phyloP scores from a whole-genome alignment of 64 coral and sea anemone genomes.

The Stichodactyla mertensii region DNA sequence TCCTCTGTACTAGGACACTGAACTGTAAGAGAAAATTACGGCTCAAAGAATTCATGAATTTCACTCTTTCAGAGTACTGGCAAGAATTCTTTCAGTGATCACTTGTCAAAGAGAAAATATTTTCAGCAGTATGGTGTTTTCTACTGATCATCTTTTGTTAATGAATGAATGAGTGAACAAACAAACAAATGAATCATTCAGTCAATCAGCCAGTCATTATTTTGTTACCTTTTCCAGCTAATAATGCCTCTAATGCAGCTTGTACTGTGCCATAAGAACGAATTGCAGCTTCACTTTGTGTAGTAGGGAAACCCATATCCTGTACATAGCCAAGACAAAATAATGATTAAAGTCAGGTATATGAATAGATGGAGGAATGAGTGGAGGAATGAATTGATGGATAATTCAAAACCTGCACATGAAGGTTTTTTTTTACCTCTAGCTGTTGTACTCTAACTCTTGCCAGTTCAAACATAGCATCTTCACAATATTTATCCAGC shows the following conservation, averaged over 20 bases:
- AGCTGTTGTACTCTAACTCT: constrained; percentile 92
- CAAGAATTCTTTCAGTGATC: too few relatives aligned
- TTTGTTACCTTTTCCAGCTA: constrained; percentile 91
- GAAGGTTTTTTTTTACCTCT: constrained; percentile 56
- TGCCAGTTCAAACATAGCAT: constrained; percentile 97
- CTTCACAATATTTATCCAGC: constrained; percentile 97
- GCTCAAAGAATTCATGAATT: background rate
- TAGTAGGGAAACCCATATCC: constrained; percentile 95
- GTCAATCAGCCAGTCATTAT: background rate
- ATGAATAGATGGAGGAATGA: background rate
- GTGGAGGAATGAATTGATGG: background rate
- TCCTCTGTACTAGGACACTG: constrained; percentile 52
- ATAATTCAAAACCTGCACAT: background rate
- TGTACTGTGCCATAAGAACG: constrained; percentile 89
- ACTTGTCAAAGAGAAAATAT: too few relatives aligned
- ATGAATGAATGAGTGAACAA: background rate
- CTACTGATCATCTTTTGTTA: too few relatives aligned
- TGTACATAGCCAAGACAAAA: constrained; percentile 5
- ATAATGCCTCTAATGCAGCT: constrained; percentile 80
- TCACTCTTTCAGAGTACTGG: too few relatives aligned
- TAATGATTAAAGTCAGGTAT: background rate
- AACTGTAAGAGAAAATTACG: constrained; percentile 39
- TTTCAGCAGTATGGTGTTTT: too few relatives aligned
- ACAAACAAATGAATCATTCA: background rate
- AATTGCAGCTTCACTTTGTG: constrained; percentile 85